Evolutionary conservation across 2,888 invertebrate genomes (phyloP), one percentile per base, ranked within the genome.

Genomic region (Pocota personata): DNA sequence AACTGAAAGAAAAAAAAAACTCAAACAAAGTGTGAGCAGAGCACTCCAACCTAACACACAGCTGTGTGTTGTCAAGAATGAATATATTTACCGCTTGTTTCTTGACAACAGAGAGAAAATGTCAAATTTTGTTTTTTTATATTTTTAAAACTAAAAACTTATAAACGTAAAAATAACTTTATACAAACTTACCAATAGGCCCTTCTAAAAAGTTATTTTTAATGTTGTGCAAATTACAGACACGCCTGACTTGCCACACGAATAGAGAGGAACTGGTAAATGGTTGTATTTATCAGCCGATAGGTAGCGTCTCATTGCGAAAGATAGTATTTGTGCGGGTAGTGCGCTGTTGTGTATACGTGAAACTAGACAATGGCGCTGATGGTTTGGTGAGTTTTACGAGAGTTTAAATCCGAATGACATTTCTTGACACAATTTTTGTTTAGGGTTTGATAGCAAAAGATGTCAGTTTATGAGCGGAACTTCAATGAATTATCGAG

Each of bases 301-400:
- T 69, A 69, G 69, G 30, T 69, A 69, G 55, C 69, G 69, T 43
- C 10, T 35, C 10, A 19, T 55, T 64, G 32, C 14, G 21, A 50
- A 7, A 16, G 16, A 52, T 21, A 4, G 12, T n/a, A 6, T 3
- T n/a, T 19, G 8, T 12, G 16, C 8, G 8, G 2, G 10, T n/a
- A 0, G 21, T 24, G 14, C 2, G 43, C 3, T 16, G 8, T 35
- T 35, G 35, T 50, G 24, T 37, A 14, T 14, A 32, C 12, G 24
- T 24, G 60, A 40, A 7, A 7, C 8, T n/a, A 30, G 10, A 30
- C 27, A 19, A 46, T 62, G 12, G 46, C 43, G 43, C 48, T 21
- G 37, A n/a, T n/a, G 21, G 5, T 58, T 37, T 37, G 7, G 24
- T 21, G 8, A 19, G 19, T n/a, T 27, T 52, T 27, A 7, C 7